phyloP scores from a whole-genome alignment of 2,888 invertebrate species.

The Drosophila villosipedis region DNA sequence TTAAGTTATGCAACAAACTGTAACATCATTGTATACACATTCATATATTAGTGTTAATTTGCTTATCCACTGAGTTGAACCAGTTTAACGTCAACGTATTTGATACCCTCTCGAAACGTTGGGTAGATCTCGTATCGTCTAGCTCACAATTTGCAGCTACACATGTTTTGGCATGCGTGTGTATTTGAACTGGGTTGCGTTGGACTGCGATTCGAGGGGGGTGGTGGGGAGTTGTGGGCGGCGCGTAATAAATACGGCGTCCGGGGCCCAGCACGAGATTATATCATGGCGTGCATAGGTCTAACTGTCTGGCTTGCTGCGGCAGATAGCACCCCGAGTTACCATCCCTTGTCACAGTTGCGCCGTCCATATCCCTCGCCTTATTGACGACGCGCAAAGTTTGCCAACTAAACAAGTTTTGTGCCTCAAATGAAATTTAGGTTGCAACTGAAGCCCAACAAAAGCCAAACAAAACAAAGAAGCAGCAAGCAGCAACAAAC shows the following conservation, averaged over 20 bases:
- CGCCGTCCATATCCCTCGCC: slow-evolving; percentile 47
- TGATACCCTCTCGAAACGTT: slow-evolving; percentile 34
- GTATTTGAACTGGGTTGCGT: slow-evolving; percentile 15
- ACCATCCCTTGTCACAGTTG: neutral
- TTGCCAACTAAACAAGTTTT: slow-evolving; percentile 81
- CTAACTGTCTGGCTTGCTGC: slow-evolving; percentile 65
- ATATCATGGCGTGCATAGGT: slow-evolving; percentile 74
- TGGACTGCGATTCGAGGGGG: neutral
- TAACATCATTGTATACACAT: slow-evolving; percentile 1
- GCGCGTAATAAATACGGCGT: slow-evolving; percentile 66
- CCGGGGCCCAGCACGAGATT: slow-evolving; percentile 56
- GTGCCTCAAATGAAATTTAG: slow-evolving; percentile 82
- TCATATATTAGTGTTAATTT: slow-evolving; percentile 28
- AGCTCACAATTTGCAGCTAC: slow-evolving; percentile 46
- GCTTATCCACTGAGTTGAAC: slow-evolving; percentile 23
- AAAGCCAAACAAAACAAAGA: slow-evolving; percentile 73
- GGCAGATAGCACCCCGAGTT: slow-evolving; percentile 21
- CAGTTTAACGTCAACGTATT: slow-evolving; percentile 11
- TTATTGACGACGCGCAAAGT: slow-evolving; percentile 80
- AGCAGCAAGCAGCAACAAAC: slow-evolving; percentile 33
- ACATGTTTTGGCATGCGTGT: slow-evolving; percentile 48
- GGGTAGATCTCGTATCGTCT: slow-evolving; percentile 16
- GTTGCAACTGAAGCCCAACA: slow-evolving; percentile 81
- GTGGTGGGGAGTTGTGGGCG: slow-evolving; percentile 34
- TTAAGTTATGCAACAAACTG: slow-evolving; percentile 1